These are phyloP conservation scores for Mimas tiliae DNA, from an alignment of 2,888 invertebrate genomes.

Conservation along the genomic window DNA sequence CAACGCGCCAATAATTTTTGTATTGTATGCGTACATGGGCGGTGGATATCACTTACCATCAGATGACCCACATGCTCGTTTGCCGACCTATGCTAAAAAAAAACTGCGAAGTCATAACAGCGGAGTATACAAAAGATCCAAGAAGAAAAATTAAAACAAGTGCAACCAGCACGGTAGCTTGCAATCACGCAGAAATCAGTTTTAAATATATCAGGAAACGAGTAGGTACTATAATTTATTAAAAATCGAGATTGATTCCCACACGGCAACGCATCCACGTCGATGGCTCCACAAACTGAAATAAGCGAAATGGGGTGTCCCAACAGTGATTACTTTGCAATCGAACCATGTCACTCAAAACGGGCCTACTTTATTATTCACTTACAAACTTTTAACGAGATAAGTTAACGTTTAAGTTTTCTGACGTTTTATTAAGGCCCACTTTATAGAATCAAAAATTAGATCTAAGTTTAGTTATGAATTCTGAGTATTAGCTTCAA, in stretches of 20 bases:
- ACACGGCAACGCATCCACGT: constrained; percentile 26
- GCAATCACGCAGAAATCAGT: background rate
- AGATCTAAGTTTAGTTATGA: constrained; percentile 8
- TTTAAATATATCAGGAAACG: background rate
- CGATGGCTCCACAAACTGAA: constrained; percentile 31
- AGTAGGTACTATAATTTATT: constrained; percentile 3
- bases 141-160: background rate
- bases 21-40: too few species aligned
- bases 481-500: constrained; percentile 25
- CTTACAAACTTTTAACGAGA: constrained; percentile 53
- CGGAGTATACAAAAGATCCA: too few species aligned
- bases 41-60: too few species aligned
- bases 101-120: too few species aligned
- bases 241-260: constrained; percentile 42
- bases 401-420: constrained; percentile 45
- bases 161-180: background rate
- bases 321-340: constrained; percentile 33
- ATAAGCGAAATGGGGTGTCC: constrained; percentile 39
- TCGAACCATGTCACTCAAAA: constrained; percentile 45
- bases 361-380: constrained; percentile 47
- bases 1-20: too few species aligned
- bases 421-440: constrained; percentile 41
- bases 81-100: too few species aligned
- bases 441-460: constrained; percentile 41
- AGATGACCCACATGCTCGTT: too few species aligned